These are phyloP conservation scores for Phalacrocorax aristotelis DNA, from an alignment of 2,113 vertebrate species.

Conservation along the genomic window DNA sequence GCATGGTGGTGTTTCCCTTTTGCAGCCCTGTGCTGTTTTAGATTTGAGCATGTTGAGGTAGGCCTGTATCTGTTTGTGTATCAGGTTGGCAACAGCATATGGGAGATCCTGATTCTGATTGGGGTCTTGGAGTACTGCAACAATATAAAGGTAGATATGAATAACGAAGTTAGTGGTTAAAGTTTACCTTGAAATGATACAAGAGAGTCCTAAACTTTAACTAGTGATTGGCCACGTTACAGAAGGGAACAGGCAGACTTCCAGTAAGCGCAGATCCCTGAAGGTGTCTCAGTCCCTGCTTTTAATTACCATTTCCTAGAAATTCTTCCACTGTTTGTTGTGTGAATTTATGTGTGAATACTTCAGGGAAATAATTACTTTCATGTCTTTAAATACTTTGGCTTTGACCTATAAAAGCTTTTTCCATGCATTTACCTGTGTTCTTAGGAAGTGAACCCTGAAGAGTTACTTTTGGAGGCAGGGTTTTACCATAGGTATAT, in stretches of 20 bases:
- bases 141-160: background rate
- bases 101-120: background rate
- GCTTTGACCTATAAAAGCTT: background rate
- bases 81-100: background rate
- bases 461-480: background rate
- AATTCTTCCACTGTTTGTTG: background rate
- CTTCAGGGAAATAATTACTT: background rate
- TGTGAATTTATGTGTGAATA: background rate
- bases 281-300: background rate
- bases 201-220: background rate
- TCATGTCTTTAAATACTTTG: background rate
- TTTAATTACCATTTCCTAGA: background rate
- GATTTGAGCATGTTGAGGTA: background rate
- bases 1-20: background rate
- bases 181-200: background rate
- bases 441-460: background rate
- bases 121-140: background rate
- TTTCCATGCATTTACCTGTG: background rate
- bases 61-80: background rate
- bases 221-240: background rate
- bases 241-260: background rate
- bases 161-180: background rate
- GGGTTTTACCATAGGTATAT: background rate
- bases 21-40: background rate
- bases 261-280: background rate